Evolutionary conservation across 2,797 vertebrate genomes (phyloP), one percentile per base, ranked within the genome.

Genomic region (Muscicapa striata): DNA sequence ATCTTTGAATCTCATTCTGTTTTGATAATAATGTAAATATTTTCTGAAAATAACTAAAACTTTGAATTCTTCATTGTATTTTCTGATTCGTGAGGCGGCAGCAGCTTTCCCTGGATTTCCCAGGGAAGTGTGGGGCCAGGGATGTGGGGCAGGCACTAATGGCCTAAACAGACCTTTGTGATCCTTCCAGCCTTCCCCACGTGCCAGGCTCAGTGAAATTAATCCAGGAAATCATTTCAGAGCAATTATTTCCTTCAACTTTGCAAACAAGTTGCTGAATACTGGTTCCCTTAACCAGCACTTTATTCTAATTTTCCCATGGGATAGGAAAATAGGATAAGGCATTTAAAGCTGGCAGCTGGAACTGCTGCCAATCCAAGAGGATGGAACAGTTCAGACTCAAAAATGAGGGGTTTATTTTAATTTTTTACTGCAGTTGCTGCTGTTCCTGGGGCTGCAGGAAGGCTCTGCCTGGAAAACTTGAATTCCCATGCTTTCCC

Each of bases 221-320:
- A n/a, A 57, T 91, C 85, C 93, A 96, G 84, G 94, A 96, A 95
- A 93, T 93, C 17, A 88, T 94, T 94, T 79, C 66, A 70, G 77
- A 93, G 89, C 89, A 48, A 93, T 82, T 41, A 54, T 88, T 93
- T 86, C 82, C 87, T 93, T 91, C 87, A 79, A 8, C 54, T 82
- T 75, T 49, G 51, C 77, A 77, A 74, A 62, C 57, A 76, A 68
- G 52, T 52, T 63, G 26, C 82, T 77, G 78, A 86, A 57, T 93
- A 30, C 83, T 86, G 86, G 61, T 89, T 80, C 82, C 62, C 63
- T 69, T 82, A 84, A 88, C 67, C 87, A 84, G 63, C 15, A 2
- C 22, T 45, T 51, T 36, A 38, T 69, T 69, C 58, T 52, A 36
- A 66, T 70, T 94, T 84, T 90, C 91, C 87, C 52, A 40, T 61